These are phyloP conservation scores for Gavialis gangeticus DNA, from an alignment of 2,113 vertebrate genomes.

Conservation along the genomic window DNA sequence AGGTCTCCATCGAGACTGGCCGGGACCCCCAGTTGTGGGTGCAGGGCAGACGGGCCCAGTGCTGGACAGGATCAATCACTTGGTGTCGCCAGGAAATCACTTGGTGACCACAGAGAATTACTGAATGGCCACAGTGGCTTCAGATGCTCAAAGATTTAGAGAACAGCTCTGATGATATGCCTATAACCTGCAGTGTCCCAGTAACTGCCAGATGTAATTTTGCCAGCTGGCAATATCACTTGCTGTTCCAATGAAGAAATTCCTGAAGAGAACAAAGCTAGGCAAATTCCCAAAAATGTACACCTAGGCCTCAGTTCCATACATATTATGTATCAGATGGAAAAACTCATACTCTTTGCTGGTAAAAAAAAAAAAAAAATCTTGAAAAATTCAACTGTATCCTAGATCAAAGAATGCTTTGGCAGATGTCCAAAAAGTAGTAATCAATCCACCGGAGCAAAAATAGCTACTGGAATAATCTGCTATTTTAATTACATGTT, in stretches of 20 bases:
- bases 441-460: not conserved
- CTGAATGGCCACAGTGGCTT: not conserved
- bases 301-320: not conserved
- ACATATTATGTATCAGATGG: fast-evolving
- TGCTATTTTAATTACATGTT: not conserved
- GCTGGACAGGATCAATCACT: no score
- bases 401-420: not conserved
- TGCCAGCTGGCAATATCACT: fast-evolving
- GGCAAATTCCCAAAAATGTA: not conserved
- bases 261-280: not conserved
- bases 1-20: no score
- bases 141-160: not conserved
- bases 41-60: no score
- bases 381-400: not conserved
- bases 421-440: not conserved
- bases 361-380: not conserved
- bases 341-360: not conserved
- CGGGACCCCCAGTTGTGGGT: no score
- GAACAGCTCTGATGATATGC: not conserved
- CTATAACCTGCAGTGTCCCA: not conserved
- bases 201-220: not conserved
- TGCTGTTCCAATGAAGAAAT: not conserved
- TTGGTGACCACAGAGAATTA: no score
- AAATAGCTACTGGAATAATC: not conserved
- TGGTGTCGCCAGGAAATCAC: no score